These are phyloP conservation scores for Gryllus bimaculatus DNA, from an alignment of 1,140 invertebrate species.

Conservation along the genomic window DNA sequence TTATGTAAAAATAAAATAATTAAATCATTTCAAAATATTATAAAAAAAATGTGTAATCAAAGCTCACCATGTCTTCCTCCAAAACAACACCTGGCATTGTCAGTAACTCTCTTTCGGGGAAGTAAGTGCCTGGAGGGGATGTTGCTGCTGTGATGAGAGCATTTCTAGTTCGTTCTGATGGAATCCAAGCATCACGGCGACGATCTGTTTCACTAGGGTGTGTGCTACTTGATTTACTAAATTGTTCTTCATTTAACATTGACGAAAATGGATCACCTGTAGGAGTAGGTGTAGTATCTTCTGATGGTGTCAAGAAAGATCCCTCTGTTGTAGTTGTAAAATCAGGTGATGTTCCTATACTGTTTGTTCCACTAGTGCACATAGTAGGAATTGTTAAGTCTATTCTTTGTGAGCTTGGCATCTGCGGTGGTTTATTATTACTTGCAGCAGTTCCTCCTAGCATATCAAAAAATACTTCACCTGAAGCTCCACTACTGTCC, in stretches of 20 bases:
- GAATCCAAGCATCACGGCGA: constrained; percentile 66
- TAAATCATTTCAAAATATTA: background rate
- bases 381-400: constrained; percentile 19
- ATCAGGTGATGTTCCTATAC: constrained; percentile 21
- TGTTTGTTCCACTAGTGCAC: constrained; percentile 16
- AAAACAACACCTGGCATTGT: constrained; percentile 62
- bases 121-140: constrained; percentile 52
- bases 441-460: constrained; percentile 13
- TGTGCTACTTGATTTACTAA: constrained; percentile 1
- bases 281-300: constrained; percentile 17
- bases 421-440: background rate
- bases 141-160: constrained; percentile 51
- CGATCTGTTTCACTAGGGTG: constrained; percentile 44
- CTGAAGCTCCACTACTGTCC: constrained; percentile 15
- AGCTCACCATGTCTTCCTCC: constrained; percentile 57
- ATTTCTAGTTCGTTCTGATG: constrained; percentile 53
- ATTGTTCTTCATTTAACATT: constrained; percentile 12
- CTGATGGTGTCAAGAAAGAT: constrained; percentile 18
- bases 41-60: constrained; percentile 14
- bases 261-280: constrained; percentile 15
- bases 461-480: constrained; percentile 27
- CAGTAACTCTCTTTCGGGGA: constrained; percentile 53
- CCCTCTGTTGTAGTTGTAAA: constrained; percentile 20
- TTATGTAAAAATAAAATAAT: background rate
- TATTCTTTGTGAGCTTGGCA: background rate